A percentile compares a stretch with the other conserved stretches of the same genome.
Evolutionary conservation across 2,888 invertebrate species (phyloP).

Genomic region (Apodemia mormo): DNA sequence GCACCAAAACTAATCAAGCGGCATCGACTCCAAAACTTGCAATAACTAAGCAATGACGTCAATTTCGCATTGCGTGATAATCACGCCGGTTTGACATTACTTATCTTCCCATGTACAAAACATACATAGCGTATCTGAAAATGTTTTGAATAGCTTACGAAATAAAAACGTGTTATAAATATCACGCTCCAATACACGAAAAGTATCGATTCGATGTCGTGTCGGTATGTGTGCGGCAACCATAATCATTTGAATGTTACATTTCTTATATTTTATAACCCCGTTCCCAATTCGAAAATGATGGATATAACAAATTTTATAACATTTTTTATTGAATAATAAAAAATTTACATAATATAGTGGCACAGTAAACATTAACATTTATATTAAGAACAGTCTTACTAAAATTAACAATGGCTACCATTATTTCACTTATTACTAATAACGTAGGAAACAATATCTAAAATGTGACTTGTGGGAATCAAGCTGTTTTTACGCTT

Average conservation of each 20-base stretch:
- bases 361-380: constrained; percentile 27
- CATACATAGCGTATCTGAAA: too few species aligned
- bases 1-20: too few species aligned
- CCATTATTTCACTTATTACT: not conserved
- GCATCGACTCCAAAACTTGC: too few species aligned
- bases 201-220: too few species aligned
- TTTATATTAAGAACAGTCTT: constrained; percentile 24
- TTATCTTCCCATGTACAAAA: too few species aligned
- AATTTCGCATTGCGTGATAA: too few species aligned
- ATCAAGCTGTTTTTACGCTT: not conserved
- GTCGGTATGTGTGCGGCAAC: too few species aligned
- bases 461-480: constrained; percentile 4
- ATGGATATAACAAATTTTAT: constrained; percentile 8
- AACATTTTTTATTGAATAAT: constrained; percentile 1
- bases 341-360: constrained; percentile 23
- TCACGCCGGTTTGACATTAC: too few species aligned
- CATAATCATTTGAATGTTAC: not conserved
- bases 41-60: too few species aligned
- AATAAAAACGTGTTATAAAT: too few species aligned
- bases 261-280: not conserved
- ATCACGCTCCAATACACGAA: too few species aligned
- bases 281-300: constrained; percentile 1
- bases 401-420: constrained; percentile 22
- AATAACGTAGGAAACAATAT: constrained; percentile 1
- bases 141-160: too few species aligned